These are phyloP conservation scores for Peromyscus californicus DNA, from an alignment of 2,113 vertebrate genomes.

Conservation along the genomic window DNA sequence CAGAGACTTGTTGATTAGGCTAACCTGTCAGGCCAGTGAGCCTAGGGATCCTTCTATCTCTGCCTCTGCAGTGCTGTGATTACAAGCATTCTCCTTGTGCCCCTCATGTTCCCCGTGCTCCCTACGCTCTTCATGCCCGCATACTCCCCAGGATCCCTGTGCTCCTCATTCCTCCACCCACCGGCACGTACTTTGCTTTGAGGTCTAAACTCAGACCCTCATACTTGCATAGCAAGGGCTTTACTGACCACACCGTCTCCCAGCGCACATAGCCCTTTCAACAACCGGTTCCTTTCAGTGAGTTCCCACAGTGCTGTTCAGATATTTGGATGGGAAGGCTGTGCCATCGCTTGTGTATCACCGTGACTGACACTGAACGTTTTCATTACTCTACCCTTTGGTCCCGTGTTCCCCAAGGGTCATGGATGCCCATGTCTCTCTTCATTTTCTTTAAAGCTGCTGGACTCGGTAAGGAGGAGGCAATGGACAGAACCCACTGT, in stretches of 20 bases:
- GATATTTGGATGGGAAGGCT: not conserved
- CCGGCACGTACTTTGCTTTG: not conserved
- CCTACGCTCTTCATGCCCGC: too few relatives aligned
- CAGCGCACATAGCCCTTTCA: not conserved
- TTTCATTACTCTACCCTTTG: not conserved
- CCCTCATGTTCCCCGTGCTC: too few relatives aligned
- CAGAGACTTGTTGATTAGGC: not conserved
- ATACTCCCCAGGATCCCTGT: not conserved
- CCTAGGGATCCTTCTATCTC: not conserved
- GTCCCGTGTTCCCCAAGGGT: not conserved
- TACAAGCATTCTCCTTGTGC: not conserved
- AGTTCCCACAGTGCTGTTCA: not conserved
- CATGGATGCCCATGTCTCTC: not conserved
- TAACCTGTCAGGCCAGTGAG: not conserved
- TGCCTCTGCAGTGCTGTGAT: not conserved
- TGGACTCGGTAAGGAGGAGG: not conserved
- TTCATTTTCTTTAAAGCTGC: not conserved
- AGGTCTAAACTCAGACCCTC: not conserved
- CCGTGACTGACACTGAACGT: accelerated
- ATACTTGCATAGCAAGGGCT: not conserved
- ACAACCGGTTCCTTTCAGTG: not conserved
- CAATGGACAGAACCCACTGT: not conserved
- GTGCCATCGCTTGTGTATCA: not conserved
- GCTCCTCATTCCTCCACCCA: not conserved
- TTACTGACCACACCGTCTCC: not conserved